Percentiles rank a stretch among this genome's conserved stretches.
Evolutionary conservation across 2,113 vertebrate genomes (phyloP).

Genomic region (Myxocyprinus asiaticus): DNA sequence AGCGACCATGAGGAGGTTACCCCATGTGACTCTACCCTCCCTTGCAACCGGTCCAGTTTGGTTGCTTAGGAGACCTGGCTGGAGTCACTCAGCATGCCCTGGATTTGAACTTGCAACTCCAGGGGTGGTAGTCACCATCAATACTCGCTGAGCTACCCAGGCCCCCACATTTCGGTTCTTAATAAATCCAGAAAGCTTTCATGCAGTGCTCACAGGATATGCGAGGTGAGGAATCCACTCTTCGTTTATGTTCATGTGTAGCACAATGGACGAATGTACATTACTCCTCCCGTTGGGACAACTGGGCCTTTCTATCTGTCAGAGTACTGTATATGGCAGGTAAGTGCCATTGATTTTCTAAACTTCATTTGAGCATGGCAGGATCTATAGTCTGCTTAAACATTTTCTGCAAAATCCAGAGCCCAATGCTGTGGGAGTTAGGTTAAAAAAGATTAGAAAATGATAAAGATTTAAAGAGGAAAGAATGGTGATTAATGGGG

Average conservation of each 20-base stretch:
- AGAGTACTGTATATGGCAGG: constrained; percentile 8
- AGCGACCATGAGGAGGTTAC: no score
- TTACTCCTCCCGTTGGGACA: background rate
- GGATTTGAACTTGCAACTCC: no score
- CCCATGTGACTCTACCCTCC: no score
- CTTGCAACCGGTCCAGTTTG: no score
- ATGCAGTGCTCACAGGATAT: background rate
- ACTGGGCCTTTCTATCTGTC: constrained; percentile 24
- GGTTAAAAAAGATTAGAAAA: constrained; percentile 3
- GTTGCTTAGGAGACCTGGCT: no score
- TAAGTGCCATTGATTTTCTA: constrained; percentile 53
- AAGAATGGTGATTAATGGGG: background rate
- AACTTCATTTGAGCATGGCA: constrained; percentile 40
- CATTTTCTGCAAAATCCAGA: constrained; percentile 4
- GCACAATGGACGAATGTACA: background rate
- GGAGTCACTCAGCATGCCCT: no score
- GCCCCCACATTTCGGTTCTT: no score
- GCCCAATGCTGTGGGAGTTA: background rate
- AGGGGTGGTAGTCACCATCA: no score
- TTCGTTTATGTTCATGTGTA: background rate
- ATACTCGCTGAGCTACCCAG: no score
- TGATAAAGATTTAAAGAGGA: background rate
- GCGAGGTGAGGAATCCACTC: constrained; percentile 7
- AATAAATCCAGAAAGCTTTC: constrained; percentile 4
- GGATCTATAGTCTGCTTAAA: constrained; percentile 26